Conservation (phyloP, 2,113 vertebrate genomes). For the Vicugna pacos region DNA sequence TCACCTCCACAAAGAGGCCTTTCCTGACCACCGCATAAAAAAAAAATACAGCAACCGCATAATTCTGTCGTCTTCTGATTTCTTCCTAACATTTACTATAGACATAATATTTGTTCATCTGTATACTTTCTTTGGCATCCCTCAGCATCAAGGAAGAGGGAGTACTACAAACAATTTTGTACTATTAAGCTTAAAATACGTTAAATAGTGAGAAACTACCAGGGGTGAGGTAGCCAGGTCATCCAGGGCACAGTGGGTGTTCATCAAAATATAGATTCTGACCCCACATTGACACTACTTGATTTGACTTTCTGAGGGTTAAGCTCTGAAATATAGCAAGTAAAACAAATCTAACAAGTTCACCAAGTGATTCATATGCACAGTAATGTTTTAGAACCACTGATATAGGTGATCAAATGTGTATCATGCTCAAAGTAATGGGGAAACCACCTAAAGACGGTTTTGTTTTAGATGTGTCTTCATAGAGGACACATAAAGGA, state of each 20-base stretch:
- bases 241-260: not conserved
- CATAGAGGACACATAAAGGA: not conserved
- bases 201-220: not conserved
- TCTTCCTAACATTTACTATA: not conserved
- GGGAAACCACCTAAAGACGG: not conserved
- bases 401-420: not conserved
- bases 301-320: not conserved
- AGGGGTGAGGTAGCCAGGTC: not conserved
- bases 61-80: not conserved
- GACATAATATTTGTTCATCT: not conserved
- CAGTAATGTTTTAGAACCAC: not conserved
- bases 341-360: not conserved
- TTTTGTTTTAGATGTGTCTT: not conserved
- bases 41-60: not conserved
- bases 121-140: not conserved
- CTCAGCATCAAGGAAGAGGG: not conserved
- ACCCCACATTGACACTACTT: not conserved
- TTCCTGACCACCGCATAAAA: not conserved
- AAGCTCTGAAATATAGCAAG: not conserved
- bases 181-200: not conserved
- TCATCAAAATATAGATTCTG: not conserved
- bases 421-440: not conserved
- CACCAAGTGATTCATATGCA: not conserved
- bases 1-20: not conserved
- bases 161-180: not conserved